Conservation (phyloP, 1,140 invertebrate species). For the Pogonognathellus flavescens region DNA sequence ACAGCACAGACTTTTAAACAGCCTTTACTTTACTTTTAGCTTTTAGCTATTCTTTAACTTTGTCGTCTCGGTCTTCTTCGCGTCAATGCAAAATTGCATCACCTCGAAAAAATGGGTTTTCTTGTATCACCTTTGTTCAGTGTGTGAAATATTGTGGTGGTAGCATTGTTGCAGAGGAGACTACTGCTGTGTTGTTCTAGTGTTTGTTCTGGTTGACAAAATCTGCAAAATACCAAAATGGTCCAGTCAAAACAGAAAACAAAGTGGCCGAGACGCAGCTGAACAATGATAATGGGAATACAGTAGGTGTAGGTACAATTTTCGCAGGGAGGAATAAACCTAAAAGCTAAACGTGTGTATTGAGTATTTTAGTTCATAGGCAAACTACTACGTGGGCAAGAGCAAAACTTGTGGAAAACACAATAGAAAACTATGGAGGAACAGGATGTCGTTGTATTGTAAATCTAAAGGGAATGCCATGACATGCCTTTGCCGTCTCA, state of each 20-base stretch:
- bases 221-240: conserved; percentile 5
- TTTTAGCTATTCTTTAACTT: neutral
- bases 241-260: neutral
- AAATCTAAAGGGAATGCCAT: conserved; percentile 26
- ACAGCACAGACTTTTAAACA: neutral
- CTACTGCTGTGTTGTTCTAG: neutral
- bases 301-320: neutral
- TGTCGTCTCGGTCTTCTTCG: neutral
- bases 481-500: conserved; percentile 17
- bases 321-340: conserved; percentile 26
- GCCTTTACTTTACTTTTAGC: neutral
- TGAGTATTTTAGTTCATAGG: neutral
- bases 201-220: neutral
- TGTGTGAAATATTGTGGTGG: no score
- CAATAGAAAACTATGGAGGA: conserved; percentile 45
- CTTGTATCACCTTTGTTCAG: no score
- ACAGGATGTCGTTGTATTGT: conserved; percentile 28
- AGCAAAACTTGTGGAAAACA: conserved; percentile 17
- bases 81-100: neutral
- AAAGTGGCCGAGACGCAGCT: conserved; percentile 6
- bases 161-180: neutral
- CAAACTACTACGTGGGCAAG: neutral
- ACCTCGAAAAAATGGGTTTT: neutral
- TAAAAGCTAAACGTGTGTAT: conserved; percentile 20
- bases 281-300: neutral